Evolutionary conservation across 2,113 vertebrate species (phyloP), one percentile per base, ranked within the genome.

Genomic region (Cyanistes caeruleus): DNA sequence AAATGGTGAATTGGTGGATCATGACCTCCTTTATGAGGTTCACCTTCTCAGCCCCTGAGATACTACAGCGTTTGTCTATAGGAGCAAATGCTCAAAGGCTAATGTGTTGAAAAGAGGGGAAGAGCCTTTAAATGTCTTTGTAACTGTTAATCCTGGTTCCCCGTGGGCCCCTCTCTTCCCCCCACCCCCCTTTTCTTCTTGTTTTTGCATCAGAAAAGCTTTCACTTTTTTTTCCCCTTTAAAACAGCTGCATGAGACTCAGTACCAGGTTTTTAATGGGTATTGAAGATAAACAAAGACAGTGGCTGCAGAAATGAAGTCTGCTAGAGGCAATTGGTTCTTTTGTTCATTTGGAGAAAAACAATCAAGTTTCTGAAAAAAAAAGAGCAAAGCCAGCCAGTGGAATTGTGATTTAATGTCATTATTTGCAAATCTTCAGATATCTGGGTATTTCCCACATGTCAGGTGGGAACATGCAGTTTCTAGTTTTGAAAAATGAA

Each of bases 201-300:
- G 31, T 93, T 97, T 99, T 99, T 99, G 98, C 99, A 99, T 99
- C 98, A 99, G 98, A 99, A 99, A 99, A 98, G 98, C 98, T 98
- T 98, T 98, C 98, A 98, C 94, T 98, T 98, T 94, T 95, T 95
- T 95, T 94, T 87, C 16, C 95, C 22, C n/a, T 90, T 86, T 81
- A 80, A 99, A 99, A 99, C 97, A 99, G 98, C 98, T 98, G 97
- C 97, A 89, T 81, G 75, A 98, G 98, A 98, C 98, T 99, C 98
- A 98, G 97, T 98, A 97, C 92, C 93, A 82, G 96, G 97, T 97
- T 99, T 98, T 98, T 98, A 98, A 98, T 98, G 98, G 98, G 98
- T 98, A 98, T 98, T 99, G 98, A 98, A 98, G 97, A 97, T 95
- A 98, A 98, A 99, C 98, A 99, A 99, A 99, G 96, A 98, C 93